Evolutionary conservation across 2,113 vertebrate genomes (phyloP).

Genomic region (Thunnus thynnus): DNA sequence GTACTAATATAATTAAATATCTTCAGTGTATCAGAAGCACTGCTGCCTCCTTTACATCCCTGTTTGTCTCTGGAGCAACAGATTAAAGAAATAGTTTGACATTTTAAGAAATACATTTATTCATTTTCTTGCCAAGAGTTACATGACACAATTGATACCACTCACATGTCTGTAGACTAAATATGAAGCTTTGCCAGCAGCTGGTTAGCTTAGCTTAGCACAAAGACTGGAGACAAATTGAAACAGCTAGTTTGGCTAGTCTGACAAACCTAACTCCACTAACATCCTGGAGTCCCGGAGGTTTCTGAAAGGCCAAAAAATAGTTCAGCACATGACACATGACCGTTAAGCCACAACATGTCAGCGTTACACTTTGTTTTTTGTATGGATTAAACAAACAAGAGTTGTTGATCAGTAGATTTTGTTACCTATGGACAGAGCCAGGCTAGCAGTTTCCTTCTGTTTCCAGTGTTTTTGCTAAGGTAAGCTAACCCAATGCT

Average conservation of each 20-base stretch:
- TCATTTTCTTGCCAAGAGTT: background rate
- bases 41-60: constrained; percentile 14
- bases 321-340: background rate
- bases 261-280: background rate
- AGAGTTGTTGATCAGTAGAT: no score
- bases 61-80: constrained; percentile 21
- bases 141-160: no score
- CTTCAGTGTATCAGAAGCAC: constrained; percentile 2
- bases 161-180: no score
- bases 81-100: background rate
- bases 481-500: background rate
- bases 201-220: background rate
- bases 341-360: background rate
- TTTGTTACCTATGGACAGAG: no score
- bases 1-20: constrained; percentile 4
- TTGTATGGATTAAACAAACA: background rate
- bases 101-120: background rate
- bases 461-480: no score
- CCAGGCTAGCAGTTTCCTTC: no score
- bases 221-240: background rate
- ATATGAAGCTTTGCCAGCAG: no score
- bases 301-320: background rate
- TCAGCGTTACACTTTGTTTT: background rate
- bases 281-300: background rate
- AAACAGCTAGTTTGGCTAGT: background rate